Base-by-base conservation (phyloP, 2,113 vertebrate species). In the Corythaeola cristata region DNA sequence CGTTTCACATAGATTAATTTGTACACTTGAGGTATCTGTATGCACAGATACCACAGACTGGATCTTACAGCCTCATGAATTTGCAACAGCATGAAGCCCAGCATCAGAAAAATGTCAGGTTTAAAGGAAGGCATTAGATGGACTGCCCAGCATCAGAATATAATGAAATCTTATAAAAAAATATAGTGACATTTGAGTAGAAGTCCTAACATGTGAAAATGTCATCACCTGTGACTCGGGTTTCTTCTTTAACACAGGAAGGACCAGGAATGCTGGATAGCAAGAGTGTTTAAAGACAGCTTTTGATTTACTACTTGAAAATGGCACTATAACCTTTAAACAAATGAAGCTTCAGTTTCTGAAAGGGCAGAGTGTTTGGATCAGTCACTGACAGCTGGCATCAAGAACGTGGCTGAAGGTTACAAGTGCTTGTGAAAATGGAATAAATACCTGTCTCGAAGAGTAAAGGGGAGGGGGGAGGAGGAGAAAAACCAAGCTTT, bases 241-340 rank as follows among this genome's bases (percentile, higher is more conserved):
- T 82, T 91, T 88, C 79, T 77, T 68, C 35, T 55, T 73, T 50
- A 85, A 89, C 58, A 73, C 7, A 58, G 15, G 52, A 94, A 87
- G 8, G 52, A 63, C 35, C 27, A 92, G 60, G 73, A 91, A 89
- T 59, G 72, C 20, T 69, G 69, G 39, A 56, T 23, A 85, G 24
- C 53, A 58, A 23, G 20, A 55, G 47, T 84, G 41, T 72, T 95
- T 79, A 41, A 91, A 88, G 81, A 93, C 49, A 82, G 47, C 50
- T 83, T 91, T 90, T 93, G 53, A 94, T 94, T 93, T 88, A 90
- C 50, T 76, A 16, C 59, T 85, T 85, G n/a, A 85, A 95, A 95
- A 95, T 85, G 53, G 45, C 88, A 88, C 71, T 76, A 68, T 22
- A 88, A 83, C 66, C 76, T 95, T 82, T 85, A 63, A 93, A 87